A percentile compares a stretch with the other conserved stretches of the same genome.
phyloP scores from a whole-genome alignment of 2,113 vertebrate species.

The Cheilinus undulatus region DNA sequence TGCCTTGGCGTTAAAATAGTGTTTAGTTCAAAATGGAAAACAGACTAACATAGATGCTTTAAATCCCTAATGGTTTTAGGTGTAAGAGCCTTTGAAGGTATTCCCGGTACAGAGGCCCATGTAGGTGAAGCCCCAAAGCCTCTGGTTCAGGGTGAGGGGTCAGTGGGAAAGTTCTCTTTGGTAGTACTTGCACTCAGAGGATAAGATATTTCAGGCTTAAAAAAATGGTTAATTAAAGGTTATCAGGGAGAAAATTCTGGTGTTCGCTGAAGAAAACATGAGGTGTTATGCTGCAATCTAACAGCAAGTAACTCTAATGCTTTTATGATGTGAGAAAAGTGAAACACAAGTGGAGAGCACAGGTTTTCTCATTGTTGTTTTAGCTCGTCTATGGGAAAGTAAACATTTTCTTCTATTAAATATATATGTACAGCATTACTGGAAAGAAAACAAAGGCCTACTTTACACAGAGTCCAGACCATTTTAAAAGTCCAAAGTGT shows the following conservation, averaged over 20 bases:
- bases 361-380: too few species aligned
- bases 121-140: conserved; percentile 24
- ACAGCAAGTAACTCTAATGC: too few species aligned
- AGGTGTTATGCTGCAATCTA: too few species aligned
- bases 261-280: too few species aligned
- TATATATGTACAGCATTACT: too few species aligned
- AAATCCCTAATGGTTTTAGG: conserved; percentile 74
- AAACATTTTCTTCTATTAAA: too few species aligned
- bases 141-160: background rate
- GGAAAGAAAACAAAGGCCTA: too few species aligned
- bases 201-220: background rate
- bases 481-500: too few species aligned
- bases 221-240: background rate
- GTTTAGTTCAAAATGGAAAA: conserved; percentile 32
- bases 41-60: conserved; percentile 30
- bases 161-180: background rate
- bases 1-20: conserved; percentile 47
- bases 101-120: conserved; percentile 37
- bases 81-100: conserved; percentile 73
- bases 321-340: too few species aligned
- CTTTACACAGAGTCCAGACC: too few species aligned
- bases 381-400: too few species aligned
- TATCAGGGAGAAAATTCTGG: background rate
- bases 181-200: background rate
- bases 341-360: too few species aligned